Conservation (phyloP, 2,888 invertebrate species). For the Spatulosminthurus flaviceps region DNA sequence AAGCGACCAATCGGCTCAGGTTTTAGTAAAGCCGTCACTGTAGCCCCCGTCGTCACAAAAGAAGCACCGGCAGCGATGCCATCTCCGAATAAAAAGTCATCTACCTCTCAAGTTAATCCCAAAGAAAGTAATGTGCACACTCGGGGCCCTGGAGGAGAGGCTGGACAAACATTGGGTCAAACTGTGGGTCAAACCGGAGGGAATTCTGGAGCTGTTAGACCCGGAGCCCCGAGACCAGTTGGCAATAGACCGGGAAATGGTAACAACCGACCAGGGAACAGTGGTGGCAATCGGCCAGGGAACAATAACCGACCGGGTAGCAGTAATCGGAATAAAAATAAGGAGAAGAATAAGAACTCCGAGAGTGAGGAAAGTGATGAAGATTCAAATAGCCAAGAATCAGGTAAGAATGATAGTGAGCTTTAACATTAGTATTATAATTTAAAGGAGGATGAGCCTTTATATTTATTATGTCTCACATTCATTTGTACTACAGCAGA, state of each 20-base stretch:
- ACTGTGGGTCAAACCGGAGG: too few species aligned
- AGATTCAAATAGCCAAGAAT: neutral
- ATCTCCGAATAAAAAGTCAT: too few species aligned
- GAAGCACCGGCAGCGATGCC: neutral
- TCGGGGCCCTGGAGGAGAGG: too few species aligned
- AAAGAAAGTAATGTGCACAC: too few species aligned
- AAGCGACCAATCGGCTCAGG: neutral
- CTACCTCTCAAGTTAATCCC: too few species aligned
- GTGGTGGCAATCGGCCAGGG: neutral
- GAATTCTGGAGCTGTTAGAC: neutral
- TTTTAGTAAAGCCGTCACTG: neutral
- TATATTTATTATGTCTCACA: too few species aligned
- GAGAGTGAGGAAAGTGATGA: constrained; percentile 12
- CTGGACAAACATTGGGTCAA: too few species aligned
- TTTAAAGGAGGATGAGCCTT: neutral
- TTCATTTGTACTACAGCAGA: too few species aligned
- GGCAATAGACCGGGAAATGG: neutral
- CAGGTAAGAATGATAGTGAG: neutral
- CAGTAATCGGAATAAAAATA: neutral
- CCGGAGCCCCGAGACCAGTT: neutral
- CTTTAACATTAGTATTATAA: neutral
- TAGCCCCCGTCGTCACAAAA: neutral
- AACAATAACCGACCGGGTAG: neutral
- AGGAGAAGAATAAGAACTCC: neutral
- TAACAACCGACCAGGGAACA: too few species aligned